phyloP scores from a whole-genome alignment of 1,140 invertebrate species.

The Odontomachus brunneus region DNA sequence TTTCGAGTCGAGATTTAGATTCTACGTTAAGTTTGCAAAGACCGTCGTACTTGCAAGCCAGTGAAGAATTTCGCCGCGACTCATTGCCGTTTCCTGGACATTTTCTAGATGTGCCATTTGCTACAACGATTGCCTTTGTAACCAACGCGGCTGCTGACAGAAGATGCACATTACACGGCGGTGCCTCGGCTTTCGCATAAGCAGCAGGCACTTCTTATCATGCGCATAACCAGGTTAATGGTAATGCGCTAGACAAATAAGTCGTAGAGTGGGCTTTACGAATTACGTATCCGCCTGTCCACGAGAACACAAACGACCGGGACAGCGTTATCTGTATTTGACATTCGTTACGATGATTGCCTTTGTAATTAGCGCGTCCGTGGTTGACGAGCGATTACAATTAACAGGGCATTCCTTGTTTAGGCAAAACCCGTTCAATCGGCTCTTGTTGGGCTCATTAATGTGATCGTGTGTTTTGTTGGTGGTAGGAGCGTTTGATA shows the following conservation, averaged over 20 bases:
- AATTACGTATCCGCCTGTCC: slow-evolving; percentile 53
- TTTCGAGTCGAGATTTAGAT: no score
- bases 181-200: slow-evolving; percentile 34
- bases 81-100: no score
- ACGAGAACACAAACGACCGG: slow-evolving; percentile 48
- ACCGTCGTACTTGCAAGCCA: no score
- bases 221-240: slow-evolving; percentile 49
- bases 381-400: slow-evolving; percentile 73
- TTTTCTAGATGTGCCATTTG: slow-evolving; percentile 15
- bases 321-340: slow-evolving; percentile 68
- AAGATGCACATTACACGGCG: slow-evolving; percentile 8
- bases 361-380: slow-evolving; percentile 72
- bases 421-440: slow-evolving; percentile 73
- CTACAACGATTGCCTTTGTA: slow-evolving; percentile 23
- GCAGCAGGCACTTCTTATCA: slow-evolving; percentile 45
- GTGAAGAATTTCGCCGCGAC: no score
- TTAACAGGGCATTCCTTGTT: slow-evolving; percentile 74
- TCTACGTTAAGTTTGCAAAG: no score
- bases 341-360: slow-evolving; percentile 77
- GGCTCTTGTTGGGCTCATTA: slow-evolving; percentile 71
- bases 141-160: slow-evolving; percentile 10
- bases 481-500: slow-evolving; percentile 60
- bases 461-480: slow-evolving; percentile 65
- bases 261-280: slow-evolving; percentile 36
- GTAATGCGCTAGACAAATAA: slow-evolving; percentile 59